Evolutionary conservation across 1,140 invertebrate genomes (phyloP), one percentile per base, ranked within the genome.

Genomic region (Pseudomyrmex gracilis): DNA sequence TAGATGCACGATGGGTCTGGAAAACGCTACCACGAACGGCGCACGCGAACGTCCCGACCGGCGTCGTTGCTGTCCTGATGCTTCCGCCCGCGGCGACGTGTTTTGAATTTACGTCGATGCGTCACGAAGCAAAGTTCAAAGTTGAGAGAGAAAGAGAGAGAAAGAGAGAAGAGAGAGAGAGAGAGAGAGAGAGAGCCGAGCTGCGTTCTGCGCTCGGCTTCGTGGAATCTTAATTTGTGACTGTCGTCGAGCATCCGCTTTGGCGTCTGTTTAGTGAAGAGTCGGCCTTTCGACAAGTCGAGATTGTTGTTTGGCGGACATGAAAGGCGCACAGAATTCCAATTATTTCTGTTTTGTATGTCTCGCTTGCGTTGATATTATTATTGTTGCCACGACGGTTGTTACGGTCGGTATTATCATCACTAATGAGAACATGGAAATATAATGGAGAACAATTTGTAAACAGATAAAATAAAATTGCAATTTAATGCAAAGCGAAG

Each of bases 61-160:
- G 22, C 73, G 51, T 51, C 73, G 49, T 61, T 43, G 17, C 3
- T 47, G 67, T 47, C 43, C 45, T 55, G 76, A 53, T 12, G 76
- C 66, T 85, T 85, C 85, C 85, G 77, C 76, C 61, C 47, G 61
- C 55, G 77, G 76, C 64, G 71, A 87, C 87, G 87, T 83, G 71
- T 87, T 78, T 85, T 74, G 70, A 89, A 86, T 88, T 86, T 78
- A 88, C 87, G 84, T 86, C 87, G 77, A 73, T 88, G 73, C 85
- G 87, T 88, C 87, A 86, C 77, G 78, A 86, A 86, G 66, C 34
- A 64, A 57, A 84, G 67, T 84, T 80, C 84, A 77, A 85, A 88
- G 73, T 87, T 85, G 66, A 87, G 57, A 15, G 10, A 66, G 10
- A 24, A 4, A 15, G 64, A 83, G 55, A 47, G 45, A 47, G 45